Evolutionary conservation across 1,140 invertebrate species (phyloP), one percentile per base, ranked within the genome.

Genomic region (Lepidostoma basale): DNA sequence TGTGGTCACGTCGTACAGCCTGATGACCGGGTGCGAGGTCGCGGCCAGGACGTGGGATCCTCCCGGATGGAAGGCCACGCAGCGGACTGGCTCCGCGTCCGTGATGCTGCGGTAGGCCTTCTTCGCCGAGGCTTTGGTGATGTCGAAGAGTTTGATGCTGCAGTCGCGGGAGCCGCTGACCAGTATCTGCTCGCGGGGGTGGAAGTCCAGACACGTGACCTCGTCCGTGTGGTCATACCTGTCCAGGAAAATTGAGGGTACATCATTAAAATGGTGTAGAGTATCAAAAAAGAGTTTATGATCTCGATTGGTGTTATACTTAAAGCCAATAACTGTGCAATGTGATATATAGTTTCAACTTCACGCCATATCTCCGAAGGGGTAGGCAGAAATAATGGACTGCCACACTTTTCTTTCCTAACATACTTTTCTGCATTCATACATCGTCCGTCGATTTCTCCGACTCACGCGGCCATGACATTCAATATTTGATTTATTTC

Each of bases 61-160:
- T 5, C 90, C 89, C 0, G 98, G 97, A 84, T 99, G 98, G 77
- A 99, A 96, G 0, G 92, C 90, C 42, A 99, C 83, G 74, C 93
- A 93, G 25, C 90, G 83, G 6, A 99, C 91, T 60, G 91, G 90
- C 78, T 96, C 92, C 0, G 94, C 90, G 81, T 99, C 98, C 23
- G 89, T 95, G 28, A 98, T 94, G 47, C 93, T 96, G 76, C 96
- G 95, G 80, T 94, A 97, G 0, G 97, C 97, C 78, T 98, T 97
- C 79, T 99, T 99, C 0, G 98, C 96, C 2, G 96, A 97, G 0
- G 97, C 94, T 83, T 99, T 99, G 18, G 95, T 96, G 74, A 94
- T 99, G 77, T 99, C 98, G 81, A 99, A 99, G 16, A 99, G 85
- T 78, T 98, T 97, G 22, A 99, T 89, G 3, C 94, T 96, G 75